Evolutionary conservation across 2,888 invertebrate species (phyloP).

Genomic region (Eupithecia subfuscata): DNA sequence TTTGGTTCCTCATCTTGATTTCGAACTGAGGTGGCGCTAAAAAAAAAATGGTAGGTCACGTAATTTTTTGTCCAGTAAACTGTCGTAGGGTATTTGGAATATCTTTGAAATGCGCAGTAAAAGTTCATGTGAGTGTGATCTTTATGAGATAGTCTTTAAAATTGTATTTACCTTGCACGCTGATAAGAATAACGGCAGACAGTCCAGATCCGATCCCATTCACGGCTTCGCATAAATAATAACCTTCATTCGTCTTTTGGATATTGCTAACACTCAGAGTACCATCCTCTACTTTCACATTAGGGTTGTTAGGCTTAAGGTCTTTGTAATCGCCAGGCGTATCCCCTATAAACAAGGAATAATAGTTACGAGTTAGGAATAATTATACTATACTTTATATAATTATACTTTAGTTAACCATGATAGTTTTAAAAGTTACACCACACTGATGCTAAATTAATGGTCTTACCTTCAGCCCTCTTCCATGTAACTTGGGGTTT

Average conservation of each 20-base stretch:
- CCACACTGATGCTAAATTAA: not conserved
- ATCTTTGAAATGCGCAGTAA: not conserved
- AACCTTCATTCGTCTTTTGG: constrained; percentile 96
- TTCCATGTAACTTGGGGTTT: constrained; percentile 98
- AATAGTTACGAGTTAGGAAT: too few species aligned
- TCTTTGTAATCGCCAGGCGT: constrained; percentile 97
- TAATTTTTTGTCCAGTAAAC: not conserved
- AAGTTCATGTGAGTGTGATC: not conserved
- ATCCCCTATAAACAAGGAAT: constrained; percentile 85
- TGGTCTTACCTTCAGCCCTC: constrained; percentile 92
- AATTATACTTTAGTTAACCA: too few species aligned
- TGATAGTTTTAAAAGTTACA: not conserved
- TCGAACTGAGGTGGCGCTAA: constrained; percentile 96
- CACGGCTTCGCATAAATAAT: constrained; percentile 97
- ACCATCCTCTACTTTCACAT: constrained; percentile 97
- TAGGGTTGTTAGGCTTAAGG: constrained; percentile 94
- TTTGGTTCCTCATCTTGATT: constrained; percentile 95
- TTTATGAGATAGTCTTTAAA: not conserved
- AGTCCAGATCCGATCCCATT: constrained; percentile 98
- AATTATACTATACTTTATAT: too few species aligned
- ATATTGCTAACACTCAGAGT: constrained; percentile 95
- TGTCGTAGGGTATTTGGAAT: not conserved
- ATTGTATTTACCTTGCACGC: constrained; percentile 91
- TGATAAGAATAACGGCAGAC: constrained; percentile 96
- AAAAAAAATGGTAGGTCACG: not conserved